Base-by-base conservation (phyloP, 2,113 vertebrate species). In the Platichthys flesus region DNA sequence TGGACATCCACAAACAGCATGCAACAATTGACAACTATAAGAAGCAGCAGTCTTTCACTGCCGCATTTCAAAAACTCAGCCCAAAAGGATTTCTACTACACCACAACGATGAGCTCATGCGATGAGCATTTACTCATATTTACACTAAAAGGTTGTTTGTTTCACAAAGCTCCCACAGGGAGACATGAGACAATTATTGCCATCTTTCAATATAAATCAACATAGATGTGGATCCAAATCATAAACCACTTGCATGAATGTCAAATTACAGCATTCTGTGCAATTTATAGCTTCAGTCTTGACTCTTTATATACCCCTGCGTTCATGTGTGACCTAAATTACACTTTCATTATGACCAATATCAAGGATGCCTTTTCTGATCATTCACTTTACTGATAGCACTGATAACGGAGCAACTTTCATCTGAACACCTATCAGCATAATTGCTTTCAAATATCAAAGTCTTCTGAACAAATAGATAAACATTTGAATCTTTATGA, bases 101-200 rank as follows among this genome's bases (percentile, higher is more conserved):
- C 51, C 61, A 74, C 61, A 47, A 12, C 35, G 57, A 40, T 77
- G 65, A 83, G 59, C 59, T 73, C 64, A 86, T 74, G 60, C 74
- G 28, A 37, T 28, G 49, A 73, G 3, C 31, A 73, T 79, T 76
- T 62, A 70, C 55, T 58, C 66, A 23, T 74, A 62, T 63, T 66
- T 37, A 54, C 24, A 68, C 20, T 49, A 23, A 14, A 54, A 20
- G 26, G 31, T 10, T 71, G 56, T 79, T 54, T 54, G 18, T 9
- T 67, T 40, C 31, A 55, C 64, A 61, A n/a, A 40, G 31, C 6
- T 37, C 12, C 12, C 20, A 31, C 20, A n/a, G 14, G 24, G 28
- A 37, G 24, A 55, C n/a, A 55, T 13, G 20, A 59, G 23, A 60
- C 51, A 35, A 55, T 15, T 18, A 20, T 1, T 51, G 1, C 28